phyloP scores from a whole-genome alignment of 2,113 vertebrate species.

The Acanthisitta chloris region DNA sequence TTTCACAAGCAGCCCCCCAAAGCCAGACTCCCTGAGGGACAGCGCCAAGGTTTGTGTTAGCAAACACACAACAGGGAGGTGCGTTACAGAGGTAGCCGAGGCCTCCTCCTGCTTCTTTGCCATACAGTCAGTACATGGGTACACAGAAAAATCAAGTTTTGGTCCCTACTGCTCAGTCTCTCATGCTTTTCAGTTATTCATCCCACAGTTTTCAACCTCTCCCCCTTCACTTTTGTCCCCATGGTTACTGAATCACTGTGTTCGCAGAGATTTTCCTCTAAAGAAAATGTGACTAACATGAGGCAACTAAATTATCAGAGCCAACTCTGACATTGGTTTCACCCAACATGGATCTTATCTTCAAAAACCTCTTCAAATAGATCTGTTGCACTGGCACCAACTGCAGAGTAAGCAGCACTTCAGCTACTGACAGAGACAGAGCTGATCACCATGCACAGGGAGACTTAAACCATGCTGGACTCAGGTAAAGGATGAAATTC shows the following conservation, averaged over 20 bases:
- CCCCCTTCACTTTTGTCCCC: slow-evolving; percentile 51
- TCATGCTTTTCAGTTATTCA: slow-evolving; percentile 44
- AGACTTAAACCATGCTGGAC: not conserved
- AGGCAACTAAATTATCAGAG: slow-evolving; percentile 56
- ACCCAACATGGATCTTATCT: slow-evolving; percentile 13
- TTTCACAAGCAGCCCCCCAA: not conserved
- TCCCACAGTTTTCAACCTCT: slow-evolving; percentile 30
- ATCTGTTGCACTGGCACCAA: not conserved
- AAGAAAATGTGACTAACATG: slow-evolving; percentile 47
- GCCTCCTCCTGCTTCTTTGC: not conserved
- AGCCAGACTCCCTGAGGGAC: not conserved
- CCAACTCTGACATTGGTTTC: slow-evolving; percentile 43
- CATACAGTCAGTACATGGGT: rapidly evolving
- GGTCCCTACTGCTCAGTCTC: not conserved
- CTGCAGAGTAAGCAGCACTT: not conserved
- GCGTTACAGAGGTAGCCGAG: not conserved
- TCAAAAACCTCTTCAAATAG: not conserved
- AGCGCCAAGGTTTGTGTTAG: not conserved
- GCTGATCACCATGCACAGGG: not conserved
- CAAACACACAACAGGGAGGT: not conserved
- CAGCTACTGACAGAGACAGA: not conserved
- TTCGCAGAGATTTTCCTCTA: slow-evolving; percentile 23
- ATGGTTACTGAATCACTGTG: slow-evolving; percentile 55
- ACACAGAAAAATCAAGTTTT: not conserved
- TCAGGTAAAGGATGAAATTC: not conserved